Percentiles rank a stretch among this genome's conserved stretches.
phyloP scores from a whole-genome alignment of 2,888 invertebrate genomes.

The Tortricodes alternella region DNA sequence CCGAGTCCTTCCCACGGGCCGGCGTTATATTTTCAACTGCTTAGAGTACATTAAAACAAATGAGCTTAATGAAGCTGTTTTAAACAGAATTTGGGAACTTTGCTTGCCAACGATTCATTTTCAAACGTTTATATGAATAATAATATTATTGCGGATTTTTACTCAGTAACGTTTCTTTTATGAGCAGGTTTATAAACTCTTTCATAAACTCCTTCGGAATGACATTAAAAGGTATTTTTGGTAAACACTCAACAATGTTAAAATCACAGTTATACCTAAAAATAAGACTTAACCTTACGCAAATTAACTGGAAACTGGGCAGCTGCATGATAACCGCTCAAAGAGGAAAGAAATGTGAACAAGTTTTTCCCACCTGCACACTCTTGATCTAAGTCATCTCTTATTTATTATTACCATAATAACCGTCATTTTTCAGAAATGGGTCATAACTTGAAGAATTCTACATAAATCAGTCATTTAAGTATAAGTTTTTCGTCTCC shows the following conservation, averaged over 20 bases:
- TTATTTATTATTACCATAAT: conserved; percentile 1
- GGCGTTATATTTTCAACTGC: conserved; percentile 55
- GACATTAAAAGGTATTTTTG: too few relatives aligned
- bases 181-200: too few relatives aligned
- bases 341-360: conserved; percentile 55
- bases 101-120: conserved; percentile 6
- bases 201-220: too few relatives aligned
- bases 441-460: background rate
- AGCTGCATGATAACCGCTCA: conserved; percentile 54
- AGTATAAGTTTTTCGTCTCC: background rate
- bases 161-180: too few relatives aligned
- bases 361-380: conserved; percentile 64
- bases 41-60: conserved; percentile 56
- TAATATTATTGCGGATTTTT: background rate
- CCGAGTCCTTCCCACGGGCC: conserved; percentile 50
- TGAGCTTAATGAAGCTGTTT: conserved; percentile 56
- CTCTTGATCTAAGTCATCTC: conserved; percentile 43
- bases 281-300: background rate
- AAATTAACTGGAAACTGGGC: conserved; percentile 42
- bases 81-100: conserved; percentile 38
- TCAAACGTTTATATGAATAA: background rate
- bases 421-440: background rate
- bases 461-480: background rate
- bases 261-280: background rate
- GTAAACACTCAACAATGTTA: background rate